Evolutionary conservation across 2,113 vertebrate species (phyloP), one percentile per base, ranked within the genome.

Genomic region (Ceyx margarethae): DNA sequence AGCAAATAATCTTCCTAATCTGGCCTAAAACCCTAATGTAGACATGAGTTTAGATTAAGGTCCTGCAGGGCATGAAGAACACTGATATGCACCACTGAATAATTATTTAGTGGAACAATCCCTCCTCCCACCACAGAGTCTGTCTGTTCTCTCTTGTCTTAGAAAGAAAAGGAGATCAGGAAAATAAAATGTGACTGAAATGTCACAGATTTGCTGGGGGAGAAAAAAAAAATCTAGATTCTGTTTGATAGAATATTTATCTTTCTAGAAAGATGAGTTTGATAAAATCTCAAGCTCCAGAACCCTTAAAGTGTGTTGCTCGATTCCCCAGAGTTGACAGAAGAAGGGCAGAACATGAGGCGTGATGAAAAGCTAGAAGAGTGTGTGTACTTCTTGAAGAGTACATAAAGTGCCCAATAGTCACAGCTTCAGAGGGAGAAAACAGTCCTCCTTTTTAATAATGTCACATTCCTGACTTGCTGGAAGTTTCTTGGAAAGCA

Each of bases 401-500:
- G 86, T 71, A 93, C 81, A 82, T 20, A 6, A 76, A 94, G 86
- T 90, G 78, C 83, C 72, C 25, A 15, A 40, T 78, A 26, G 31
- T 79, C 48, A 8, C 53, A 62, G 28, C 62, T 94, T 91, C 43
- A n/a, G 51, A 79, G 56, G 43, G 46, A 66, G n/a, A 75, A 90
- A 79, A 37, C 25, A 33, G 10, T 76, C 58, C 33, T 81, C 40
- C 25, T 84, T 71, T 62, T 85, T 77, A 76, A 87, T 87, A 64
- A 57, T 87, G 50, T 68, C 84, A 73, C 72, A 81, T 73, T 82
- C 87, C 74, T 50, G 60, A 77, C 67, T 85, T 65, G n/a, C 35
- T 87, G 46, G 81, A 93, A 56, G 67, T 62, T 92, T 89, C 89
- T 86, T 96, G 86, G 91, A 94, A 91, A 96, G 81, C 35, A 77